Evolutionary conservation across 2,113 vertebrate species (phyloP).

Genomic region (Nematolebias whitei): DNA sequence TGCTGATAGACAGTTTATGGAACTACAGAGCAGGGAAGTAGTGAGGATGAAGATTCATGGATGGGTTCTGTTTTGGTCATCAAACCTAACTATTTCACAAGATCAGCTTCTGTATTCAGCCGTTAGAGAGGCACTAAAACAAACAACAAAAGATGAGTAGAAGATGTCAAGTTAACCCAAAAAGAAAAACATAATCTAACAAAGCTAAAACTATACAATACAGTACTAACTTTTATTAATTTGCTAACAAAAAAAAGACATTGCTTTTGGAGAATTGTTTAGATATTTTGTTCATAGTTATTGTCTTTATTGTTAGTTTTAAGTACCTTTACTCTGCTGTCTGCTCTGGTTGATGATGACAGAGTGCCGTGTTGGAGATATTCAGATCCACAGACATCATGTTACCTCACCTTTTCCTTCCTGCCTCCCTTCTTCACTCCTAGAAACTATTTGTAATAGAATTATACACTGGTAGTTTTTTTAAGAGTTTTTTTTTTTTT

Average conservation of each 20-base stretch:
- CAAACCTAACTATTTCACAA: constrained; percentile 24
- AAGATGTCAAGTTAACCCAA: constrained; percentile 2
- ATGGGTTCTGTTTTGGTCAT: constrained; percentile 30
- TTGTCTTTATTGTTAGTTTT: background rate
- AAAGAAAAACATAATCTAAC: background rate
- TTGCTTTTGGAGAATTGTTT: background rate
- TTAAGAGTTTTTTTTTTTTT: no score
- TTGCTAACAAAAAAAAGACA: background rate
- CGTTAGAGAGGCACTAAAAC: background rate
- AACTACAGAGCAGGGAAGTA: constrained; percentile 13
- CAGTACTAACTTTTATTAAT: background rate
- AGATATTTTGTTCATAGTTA: background rate
- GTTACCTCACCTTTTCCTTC: no score
- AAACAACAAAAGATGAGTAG: constrained; percentile 16
- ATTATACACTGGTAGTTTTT: background rate
- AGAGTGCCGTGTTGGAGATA: background rate
- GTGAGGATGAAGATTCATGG: constrained; percentile 33
- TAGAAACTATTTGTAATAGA: no score
- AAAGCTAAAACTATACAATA: background rate
- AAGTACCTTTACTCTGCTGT: background rate
- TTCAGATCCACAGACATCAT: background rate
- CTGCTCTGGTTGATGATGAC: background rate
- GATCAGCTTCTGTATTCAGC: constrained; percentile 30
- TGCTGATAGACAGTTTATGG: constrained; percentile 43
- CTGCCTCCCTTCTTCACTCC: no score